Base-by-base conservation (phyloP, 2,888 invertebrate species). In the Cancer borealis region DNA sequence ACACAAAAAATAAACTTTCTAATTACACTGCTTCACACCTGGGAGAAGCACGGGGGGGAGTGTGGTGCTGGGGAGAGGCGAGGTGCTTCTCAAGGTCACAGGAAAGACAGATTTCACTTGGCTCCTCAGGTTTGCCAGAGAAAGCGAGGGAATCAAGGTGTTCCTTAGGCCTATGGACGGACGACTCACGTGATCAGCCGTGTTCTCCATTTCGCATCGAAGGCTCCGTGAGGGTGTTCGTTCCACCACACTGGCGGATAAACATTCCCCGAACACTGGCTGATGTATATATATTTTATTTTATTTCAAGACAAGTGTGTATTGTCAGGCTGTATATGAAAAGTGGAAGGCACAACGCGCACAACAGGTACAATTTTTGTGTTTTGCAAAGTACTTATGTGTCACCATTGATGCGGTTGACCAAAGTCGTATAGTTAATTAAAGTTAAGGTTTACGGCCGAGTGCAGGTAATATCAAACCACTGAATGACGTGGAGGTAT, bases 1-100 rank as follows among this genome's bases (percentile, higher is more conserved):
- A 49, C 6, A 66, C 12, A 14, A 66, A 87, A n/a, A 87, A 87
- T 26, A 87, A 87, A 87, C 87, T 87, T 87, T 30, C 30, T 87
- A 87, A 87, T 87, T 87, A 30, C 87, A 21, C 3, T 87, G 6
- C 3, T 87, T 87, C 39, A 87, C 45, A 30, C 87, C 45, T 14
- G 10, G 30, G 30, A 45, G 14, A 0, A 87, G 12, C 30, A 87
- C 26, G 45, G 87, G 0, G 87, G 39, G 87, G 45, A 14, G 45
- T 2, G 45, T 3, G 45, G 45, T 17, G 39, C 5, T 87, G 60
- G 17, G 60, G 60, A 66, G 60, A 4, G 60, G 17, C 4, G 60
- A 21, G 60, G 60, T 66, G 60, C 21, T 66, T 66, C 60, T 66
- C 60, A 66, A 66, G 60, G 17, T 66, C 60, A 21, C 60, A 66